Base-by-base conservation (phyloP, 2,888 invertebrate genomes). In the Nowickia ferox region DNA sequence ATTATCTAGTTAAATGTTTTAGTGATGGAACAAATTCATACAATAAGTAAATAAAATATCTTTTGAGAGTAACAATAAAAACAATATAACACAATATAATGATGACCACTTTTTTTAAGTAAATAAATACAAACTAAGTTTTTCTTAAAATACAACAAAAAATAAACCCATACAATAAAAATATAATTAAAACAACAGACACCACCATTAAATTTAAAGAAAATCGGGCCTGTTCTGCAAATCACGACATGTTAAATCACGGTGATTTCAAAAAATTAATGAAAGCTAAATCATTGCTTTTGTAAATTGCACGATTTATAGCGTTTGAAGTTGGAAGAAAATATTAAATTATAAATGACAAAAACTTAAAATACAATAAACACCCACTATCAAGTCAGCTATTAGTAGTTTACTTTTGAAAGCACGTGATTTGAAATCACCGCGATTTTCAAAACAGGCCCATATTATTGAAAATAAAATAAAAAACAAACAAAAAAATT, bases 121-220 rank as follows among this genome's bases (percentile, higher is more conserved):
- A 44, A 68, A 55, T 59, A 46, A 8, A 55, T 48, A 17, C 22
- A n/a, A 61, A 63, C 15, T 51, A 72, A 59, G 40, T 61, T 80
- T 76, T n/a, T 30, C 17, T 55, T 74, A 59, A 78, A 79, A 38
- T 22, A 42, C 19, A 74, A 59, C 15, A 84, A 46, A 59, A 74
- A 81, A 80, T 1, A 42, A 44, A 74, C 66, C 3, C 40, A 80
- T 38, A 42, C 22, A 46, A 69, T 71, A 74, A 19, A 84, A 76
- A 71, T 84, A 57, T 84, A 84, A 84, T 79, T 79, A 75, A 84
- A 87, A 75, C 30, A 66, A 86, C 87, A 88, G 86, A 88, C 30
- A 30, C 88, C 88, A 88, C 88, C 88, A 87, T 84, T 87, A 88
- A 84, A 81, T 68, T 76, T 81, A 84, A 80, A 61, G 17, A 68